These are phyloP conservation scores for Cephus cinctus DNA, from an alignment of 1,140 invertebrate genomes.

Conservation along the genomic window DNA sequence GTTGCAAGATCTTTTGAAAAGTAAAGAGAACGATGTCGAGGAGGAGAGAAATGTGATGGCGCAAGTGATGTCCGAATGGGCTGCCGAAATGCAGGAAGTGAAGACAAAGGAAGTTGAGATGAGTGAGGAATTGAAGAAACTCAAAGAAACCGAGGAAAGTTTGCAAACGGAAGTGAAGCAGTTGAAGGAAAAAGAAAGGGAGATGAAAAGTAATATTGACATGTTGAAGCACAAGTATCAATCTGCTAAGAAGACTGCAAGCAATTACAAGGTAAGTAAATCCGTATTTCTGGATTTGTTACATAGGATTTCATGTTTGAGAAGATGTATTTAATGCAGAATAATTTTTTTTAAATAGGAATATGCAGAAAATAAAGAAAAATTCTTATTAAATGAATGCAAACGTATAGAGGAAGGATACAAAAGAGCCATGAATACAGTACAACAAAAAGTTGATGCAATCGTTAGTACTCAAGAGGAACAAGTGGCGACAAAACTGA, in stretches of 20 bases:
- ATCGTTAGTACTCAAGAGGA: constrained; percentile 34
- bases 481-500: constrained; percentile 35
- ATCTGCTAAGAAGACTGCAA: constrained; percentile 34
- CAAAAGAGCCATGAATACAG: constrained; percentile 40
- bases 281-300: background rate
- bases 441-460: constrained; percentile 38
- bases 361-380: constrained; percentile 33
- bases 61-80: constrained; percentile 43
- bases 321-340: no score
- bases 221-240: constrained; percentile 38
- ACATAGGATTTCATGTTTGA: constrained; percentile 5
- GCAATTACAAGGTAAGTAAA: constrained; percentile 46
- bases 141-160: constrained; percentile 27
- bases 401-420: constrained; percentile 44
- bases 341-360: constrained; percentile 19
- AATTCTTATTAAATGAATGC: constrained; percentile 35
- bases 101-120: constrained; percentile 34
- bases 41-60: constrained; percentile 42
- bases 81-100: constrained; percentile 31
- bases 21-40: constrained; percentile 37
- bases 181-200: constrained; percentile 33
- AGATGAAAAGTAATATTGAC: constrained; percentile 31
- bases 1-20: constrained; percentile 27
- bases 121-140: constrained; percentile 28
- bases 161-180: constrained; percentile 27